Base-by-base conservation (phyloP, 2,888 invertebrate species). In the Lycia hirtaria region DNA sequence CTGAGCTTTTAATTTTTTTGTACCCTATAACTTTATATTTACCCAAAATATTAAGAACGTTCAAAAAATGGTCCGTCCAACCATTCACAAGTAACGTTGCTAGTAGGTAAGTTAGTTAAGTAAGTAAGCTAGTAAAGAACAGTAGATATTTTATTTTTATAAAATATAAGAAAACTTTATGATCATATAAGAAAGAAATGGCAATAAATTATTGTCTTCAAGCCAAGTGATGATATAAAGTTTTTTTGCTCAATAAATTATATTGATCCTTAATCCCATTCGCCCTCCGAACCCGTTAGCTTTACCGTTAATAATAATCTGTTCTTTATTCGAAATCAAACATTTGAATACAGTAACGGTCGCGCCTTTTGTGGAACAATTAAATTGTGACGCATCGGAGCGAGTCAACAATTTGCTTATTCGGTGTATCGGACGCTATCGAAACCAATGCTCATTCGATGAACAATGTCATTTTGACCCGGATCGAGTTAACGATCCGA, bases 241-340 rank as follows among this genome's bases (percentile, higher is more conserved):
- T 64, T 62, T 64, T 60, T 9, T 52, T 53, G 20, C 3, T 51
- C 58, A 62, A 60, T 62, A 64, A 63, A 60, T 65, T 50, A 64
- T 72, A 72, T 72, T 56, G 69, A 65, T 65, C 60, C 70, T 73
- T 64, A 63, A 65, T 68, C 67, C 67, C 65, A 69, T 73, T 75
- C 67, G 74, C 79, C 86, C 85, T 87, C 82, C 83, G 76, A n/a
- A 85, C 82, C 89, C 88, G 88, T 88, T 88, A 89, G 72, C 68
- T 82, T 79, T 85, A 86, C 90, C 87, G 90, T 90, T 90, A 85
- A 90, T 90, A 85, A 90, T 89, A 86, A 85, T 81, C 75, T 68
- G 80, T 81, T 76, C 76, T 79, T 82, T 81, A 83, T 85, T 80
- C 65, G 55, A 67, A 67, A 65, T 64, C 61, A 53, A 49, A 64